Conservation (phyloP, 2,888 invertebrate species). For the Hecatera dysodea region DNA sequence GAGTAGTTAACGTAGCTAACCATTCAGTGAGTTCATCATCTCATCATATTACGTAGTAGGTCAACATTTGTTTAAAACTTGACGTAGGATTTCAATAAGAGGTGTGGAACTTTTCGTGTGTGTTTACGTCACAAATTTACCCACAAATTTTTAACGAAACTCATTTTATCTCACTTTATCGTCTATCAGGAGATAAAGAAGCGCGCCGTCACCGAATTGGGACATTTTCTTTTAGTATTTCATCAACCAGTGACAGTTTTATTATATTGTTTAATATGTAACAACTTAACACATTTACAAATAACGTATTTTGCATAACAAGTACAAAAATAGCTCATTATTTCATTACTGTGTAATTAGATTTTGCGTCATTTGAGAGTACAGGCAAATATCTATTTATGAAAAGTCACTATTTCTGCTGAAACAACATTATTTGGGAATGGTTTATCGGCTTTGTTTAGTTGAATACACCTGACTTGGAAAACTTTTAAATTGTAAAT, state of each 20-base stretch:
- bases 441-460: conserved; percentile 23
- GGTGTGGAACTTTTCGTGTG: conserved; percentile 86
- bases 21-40: conserved; percentile 64
- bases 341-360: conserved; percentile 46
- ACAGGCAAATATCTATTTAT: conserved; percentile 44
- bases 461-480: neutral
- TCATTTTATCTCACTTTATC: conserved; percentile 62
- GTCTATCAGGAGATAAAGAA: conserved; percentile 58
- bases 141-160: conserved; percentile 54
- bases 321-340: conserved; percentile 52
- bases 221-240: conserved; percentile 62
- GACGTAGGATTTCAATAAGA: conserved; percentile 79
- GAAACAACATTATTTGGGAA: conserved; percentile 18
- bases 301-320: conserved; percentile 51
- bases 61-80: conserved; percentile 81
- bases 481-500: conserved; percentile 9
- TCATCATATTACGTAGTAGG: conserved; percentile 79
- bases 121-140: conserved; percentile 76
- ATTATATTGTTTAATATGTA: conserved; percentile 52
- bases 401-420: conserved; percentile 24
- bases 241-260: conserved; percentile 62
- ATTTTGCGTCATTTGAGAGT: conserved; percentile 42
- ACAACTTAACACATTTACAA: conserved; percentile 46
- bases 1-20: conserved; percentile 62
- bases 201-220: conserved; percentile 52